Percentiles rank a stretch among this genome's conserved stretches.
These are phyloP conservation scores for Cryptoprocta ferox DNA, from an alignment of 2,797 vertebrate genomes.

Conservation along the genomic window DNA sequence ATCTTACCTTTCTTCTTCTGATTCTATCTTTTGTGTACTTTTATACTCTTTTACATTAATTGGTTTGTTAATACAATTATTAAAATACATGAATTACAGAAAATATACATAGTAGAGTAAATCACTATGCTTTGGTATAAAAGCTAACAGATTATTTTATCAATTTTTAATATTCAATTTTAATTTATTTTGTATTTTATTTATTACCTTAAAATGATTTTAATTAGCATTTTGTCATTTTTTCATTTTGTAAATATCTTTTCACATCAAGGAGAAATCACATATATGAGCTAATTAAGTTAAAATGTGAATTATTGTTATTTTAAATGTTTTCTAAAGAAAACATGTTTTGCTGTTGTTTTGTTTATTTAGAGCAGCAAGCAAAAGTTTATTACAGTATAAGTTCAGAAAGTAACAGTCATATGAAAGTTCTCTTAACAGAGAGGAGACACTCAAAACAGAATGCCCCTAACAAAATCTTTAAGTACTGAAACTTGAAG, in stretches of 20 bases:
- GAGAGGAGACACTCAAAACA: too few relatives aligned
- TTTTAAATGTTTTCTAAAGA: neutral
- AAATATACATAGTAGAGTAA: neutral
- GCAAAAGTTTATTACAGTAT: too few relatives aligned
- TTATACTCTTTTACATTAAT: neutral
- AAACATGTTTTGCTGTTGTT: too few relatives aligned
- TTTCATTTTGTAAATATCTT: neutral
- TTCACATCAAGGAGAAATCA: neutral
- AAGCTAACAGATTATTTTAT: neutral
- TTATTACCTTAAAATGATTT: neutral
- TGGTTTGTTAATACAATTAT: neutral
- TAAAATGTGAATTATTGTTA: neutral
- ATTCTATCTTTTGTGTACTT: neutral
- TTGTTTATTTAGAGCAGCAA: too few relatives aligned
- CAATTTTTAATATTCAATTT: neutral
- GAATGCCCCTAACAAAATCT: neutral
- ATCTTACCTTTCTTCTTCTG: neutral
- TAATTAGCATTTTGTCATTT: neutral
- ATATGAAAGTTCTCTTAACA: too few relatives aligned
- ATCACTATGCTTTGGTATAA: neutral
- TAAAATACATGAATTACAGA: neutral
- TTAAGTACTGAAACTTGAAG: neutral
- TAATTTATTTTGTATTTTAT: neutral
- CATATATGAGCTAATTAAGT: neutral
- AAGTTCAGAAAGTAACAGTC: too few relatives aligned